Percentiles rank a stretch among this genome's conserved stretches.
These are phyloP conservation scores for Gymnarchus niloticus DNA, from an alignment of 2,113 vertebrate genomes.

Conservation along the genomic window DNA sequence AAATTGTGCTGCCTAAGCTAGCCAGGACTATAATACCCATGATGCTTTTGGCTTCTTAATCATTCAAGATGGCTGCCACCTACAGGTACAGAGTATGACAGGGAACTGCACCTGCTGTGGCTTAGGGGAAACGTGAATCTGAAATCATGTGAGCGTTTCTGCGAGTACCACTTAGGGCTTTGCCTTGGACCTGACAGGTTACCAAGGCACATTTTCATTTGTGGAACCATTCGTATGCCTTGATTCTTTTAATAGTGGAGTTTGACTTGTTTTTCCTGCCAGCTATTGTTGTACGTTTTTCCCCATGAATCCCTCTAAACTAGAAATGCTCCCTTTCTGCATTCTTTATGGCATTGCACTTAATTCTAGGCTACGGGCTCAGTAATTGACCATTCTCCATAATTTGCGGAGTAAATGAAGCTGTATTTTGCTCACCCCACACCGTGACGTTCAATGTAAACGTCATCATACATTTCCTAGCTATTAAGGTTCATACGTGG, in stretches of 20 bases:
- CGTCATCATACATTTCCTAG: background rate
- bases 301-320: background rate
- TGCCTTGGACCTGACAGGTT: background rate
- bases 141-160: slow-evolving; percentile 16
- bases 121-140: background rate
- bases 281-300: background rate
- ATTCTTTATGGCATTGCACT: background rate
- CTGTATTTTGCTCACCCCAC: background rate
- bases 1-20: background rate
- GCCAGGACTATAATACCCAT: background rate
- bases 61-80: background rate
- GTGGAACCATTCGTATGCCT: background rate
- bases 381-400: background rate
- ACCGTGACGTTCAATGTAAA: background rate
- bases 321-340: background rate
- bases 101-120: background rate
- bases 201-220: background rate
- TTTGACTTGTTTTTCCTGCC: too few species aligned
- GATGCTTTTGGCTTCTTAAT: slow-evolving; percentile 9
- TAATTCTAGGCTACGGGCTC: background rate
- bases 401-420: background rate
- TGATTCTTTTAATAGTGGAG: background rate
- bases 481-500: background rate
- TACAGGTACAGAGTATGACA: background rate
- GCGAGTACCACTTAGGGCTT: background rate